phyloP scores from a whole-genome alignment of 2,113 vertebrate species.

The Narcine bancroftii region DNA sequence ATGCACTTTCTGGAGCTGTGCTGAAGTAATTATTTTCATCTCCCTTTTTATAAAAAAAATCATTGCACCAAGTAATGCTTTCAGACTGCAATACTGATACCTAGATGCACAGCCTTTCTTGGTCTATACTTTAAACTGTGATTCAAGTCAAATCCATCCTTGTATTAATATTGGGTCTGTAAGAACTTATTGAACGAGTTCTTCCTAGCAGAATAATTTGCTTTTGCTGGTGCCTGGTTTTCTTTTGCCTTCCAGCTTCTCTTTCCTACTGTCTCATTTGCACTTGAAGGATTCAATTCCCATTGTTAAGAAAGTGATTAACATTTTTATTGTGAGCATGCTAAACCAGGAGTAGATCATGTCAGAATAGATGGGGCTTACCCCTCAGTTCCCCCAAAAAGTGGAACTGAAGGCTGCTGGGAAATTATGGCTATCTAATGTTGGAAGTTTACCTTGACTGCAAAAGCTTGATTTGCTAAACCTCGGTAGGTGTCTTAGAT shows the following conservation, averaged over 20 bases:
- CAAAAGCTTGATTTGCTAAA: background rate
- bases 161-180: background rate
- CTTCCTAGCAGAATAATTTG: background rate
- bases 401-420: background rate
- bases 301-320: background rate
- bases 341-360: background rate
- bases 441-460: background rate
- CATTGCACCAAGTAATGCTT: background rate
- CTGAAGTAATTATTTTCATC: slow-evolving; percentile 13
- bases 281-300: background rate
- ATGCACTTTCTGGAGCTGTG: slow-evolving; percentile 35
- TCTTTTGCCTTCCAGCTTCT: background rate
- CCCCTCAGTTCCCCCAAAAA: background rate
- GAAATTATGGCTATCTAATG: background rate
- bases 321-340: background rate
- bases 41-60: background rate
- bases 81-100: slow-evolving; percentile 3
- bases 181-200: background rate
- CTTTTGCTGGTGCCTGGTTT: slow-evolving; percentile 8
- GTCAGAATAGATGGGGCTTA: background rate
- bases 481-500: background rate
- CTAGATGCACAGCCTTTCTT: slow-evolving; percentile 6
- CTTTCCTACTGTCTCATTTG: background rate
- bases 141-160: slow-evolving; percentile 12
- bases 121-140: slow-evolving; percentile 6